These are phyloP conservation scores for Xestia c-nigrum DNA, from an alignment of 2,888 invertebrate species.

Conservation along the genomic window DNA sequence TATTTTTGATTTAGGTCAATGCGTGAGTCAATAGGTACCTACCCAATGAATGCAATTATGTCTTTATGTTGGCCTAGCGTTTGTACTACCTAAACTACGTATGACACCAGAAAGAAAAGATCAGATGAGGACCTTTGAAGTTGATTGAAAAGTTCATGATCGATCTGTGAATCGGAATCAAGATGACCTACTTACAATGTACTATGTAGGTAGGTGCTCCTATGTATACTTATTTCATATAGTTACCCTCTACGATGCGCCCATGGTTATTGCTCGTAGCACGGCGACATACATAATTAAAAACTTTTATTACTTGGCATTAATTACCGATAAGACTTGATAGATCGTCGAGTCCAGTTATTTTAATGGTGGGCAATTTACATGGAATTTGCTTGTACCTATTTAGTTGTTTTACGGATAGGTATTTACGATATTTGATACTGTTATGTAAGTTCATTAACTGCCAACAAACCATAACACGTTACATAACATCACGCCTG, in stretches of 20 bases:
- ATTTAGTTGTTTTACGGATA: conserved; percentile 25
- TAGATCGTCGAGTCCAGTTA: conserved; percentile 46
- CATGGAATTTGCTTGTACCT: conserved; percentile 37
- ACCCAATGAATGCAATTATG: background rate
- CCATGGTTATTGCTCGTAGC: conserved; percentile 27
- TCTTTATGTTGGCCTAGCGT: background rate
- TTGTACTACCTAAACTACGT: background rate
- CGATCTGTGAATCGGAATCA: background rate
- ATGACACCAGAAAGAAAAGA: background rate
- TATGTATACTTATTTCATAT: background rate
- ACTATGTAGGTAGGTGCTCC: too few species aligned
- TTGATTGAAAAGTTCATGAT: background rate
- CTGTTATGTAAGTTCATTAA: conserved; percentile 27
- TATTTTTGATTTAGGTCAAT: background rate
- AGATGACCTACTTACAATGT: background rate
- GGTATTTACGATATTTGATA: conserved; percentile 37
- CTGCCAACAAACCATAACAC: background rate
- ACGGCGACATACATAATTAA: conserved; percentile 41
- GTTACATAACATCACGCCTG: background rate
- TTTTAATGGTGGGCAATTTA: conserved; percentile 57
- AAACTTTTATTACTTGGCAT: conserved; percentile 49
- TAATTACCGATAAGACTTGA: conserved; percentile 58
- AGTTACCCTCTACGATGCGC: conserved; percentile 28
- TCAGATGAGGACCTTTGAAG: background rate
- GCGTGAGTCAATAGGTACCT: background rate